Percentiles rank a stretch among this genome's conserved stretches.
phyloP scores from a whole-genome alignment of 2,797 vertebrate genomes.

The Sphaeramia orbicularis region DNA sequence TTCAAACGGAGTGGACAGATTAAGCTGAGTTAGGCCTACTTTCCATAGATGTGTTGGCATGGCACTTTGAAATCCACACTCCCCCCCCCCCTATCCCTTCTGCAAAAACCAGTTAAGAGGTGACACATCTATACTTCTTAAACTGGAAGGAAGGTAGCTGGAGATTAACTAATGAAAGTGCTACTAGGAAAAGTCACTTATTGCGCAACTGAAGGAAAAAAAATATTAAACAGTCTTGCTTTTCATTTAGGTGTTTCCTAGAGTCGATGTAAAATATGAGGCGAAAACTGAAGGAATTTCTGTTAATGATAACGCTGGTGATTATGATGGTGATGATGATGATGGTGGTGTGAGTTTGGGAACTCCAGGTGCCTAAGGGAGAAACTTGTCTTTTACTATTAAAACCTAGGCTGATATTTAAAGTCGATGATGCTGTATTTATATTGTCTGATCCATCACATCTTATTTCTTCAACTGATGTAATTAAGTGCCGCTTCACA shows the following conservation, averaged over 20 bases:
- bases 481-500: conserved; percentile 25
- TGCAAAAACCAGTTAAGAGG: conserved; percentile 54
- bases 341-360: conserved; percentile 17
- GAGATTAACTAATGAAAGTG: conserved; percentile 47
- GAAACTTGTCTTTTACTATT: conserved; percentile 1
- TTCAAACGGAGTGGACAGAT: conserved; percentile 79
- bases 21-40: conserved; percentile 80
- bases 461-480: conserved; percentile 11
- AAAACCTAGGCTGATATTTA: conserved; percentile 3
- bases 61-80: conserved; percentile 77
- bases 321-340: conserved; percentile 22
- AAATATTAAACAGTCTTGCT: neutral
- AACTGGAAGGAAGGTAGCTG: conserved; percentile 57
- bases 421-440: neutral
- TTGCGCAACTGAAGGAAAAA: conserved; percentile 9
- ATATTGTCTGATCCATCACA: neutral
- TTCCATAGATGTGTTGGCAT: conserved; percentile 79
- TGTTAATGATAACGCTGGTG: conserved; percentile 21
- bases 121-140: conserved; percentile 52
- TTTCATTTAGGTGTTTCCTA: conserved; percentile 6
- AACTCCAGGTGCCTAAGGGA: neutral
- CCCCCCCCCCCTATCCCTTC: conserved; percentile 19
- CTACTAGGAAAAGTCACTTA: conserved; percentile 4
- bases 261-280: too few relatives aligned
- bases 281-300: too few relatives aligned